Evolutionary conservation across 2,113 vertebrate genomes (phyloP).

Genomic region (Sceloporus undulatus): DNA sequence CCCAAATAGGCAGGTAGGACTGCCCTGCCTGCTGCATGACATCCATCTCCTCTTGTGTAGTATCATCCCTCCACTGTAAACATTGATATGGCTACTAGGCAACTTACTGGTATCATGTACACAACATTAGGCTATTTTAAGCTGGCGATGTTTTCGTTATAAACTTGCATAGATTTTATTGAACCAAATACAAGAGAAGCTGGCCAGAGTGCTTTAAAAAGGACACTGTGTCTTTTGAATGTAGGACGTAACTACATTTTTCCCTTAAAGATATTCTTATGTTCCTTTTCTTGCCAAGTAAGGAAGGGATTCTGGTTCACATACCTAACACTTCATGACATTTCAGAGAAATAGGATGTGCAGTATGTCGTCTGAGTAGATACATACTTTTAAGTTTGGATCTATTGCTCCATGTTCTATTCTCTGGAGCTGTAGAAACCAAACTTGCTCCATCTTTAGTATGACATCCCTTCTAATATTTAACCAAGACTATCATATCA

Average conservation of each 20-base stretch:
- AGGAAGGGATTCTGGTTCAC: constrained; percentile 13
- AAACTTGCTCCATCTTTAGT: too few relatives aligned
- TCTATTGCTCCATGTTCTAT: too few relatives aligned
- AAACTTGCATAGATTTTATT: not conserved
- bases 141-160: not conserved
- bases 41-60: not conserved
- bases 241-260: not conserved
- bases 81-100: not conserved
- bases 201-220: constrained; percentile 10
- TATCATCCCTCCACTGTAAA: not conserved
- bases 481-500: too few relatives aligned
- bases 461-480: too few relatives aligned
- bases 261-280: not conserved
- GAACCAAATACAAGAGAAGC: not conserved
- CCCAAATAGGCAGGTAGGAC: too few relatives aligned
- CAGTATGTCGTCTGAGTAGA: not conserved
- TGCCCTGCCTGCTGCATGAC: not conserved
- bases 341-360: constrained; percentile 37
- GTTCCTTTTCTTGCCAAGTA: constrained; percentile 4
- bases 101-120: not conserved
- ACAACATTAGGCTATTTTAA: not conserved
- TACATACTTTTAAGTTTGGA: not conserved
- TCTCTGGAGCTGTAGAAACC: too few relatives aligned
- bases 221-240: not conserved
- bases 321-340: constrained; percentile 31